Base-by-base conservation (phyloP, 1,140 invertebrate genomes). In the Sitophilus oryzae region DNA sequence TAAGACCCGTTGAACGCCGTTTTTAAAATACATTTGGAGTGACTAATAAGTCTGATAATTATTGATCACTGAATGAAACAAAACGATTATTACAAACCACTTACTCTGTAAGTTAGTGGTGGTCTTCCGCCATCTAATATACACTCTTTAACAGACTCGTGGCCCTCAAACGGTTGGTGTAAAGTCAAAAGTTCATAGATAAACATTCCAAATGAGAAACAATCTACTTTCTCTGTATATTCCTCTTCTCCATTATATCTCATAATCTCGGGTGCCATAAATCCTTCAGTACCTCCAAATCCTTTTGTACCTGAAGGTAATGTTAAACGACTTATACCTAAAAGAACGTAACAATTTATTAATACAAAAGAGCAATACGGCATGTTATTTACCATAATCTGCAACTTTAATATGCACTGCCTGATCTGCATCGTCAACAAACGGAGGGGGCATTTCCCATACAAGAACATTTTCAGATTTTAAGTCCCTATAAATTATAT, bases 131-230 rank as follows among this genome's bases (percentile, higher is more conserved):
- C 96, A 72, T 98, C 94, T 21, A 98, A 74, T 21, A 98, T 91
- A 61, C 91, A 91, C 64, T 98, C 93, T 69, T 96, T 97, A 2
- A 98, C 91, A 11, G 92, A 90, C 67, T 96, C 94, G 63, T 96
- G 89, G 59, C 93, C 82, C 65, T 96, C 92, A 66, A 97, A 97
- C 0, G 96, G 96, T 67, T 93, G 89, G 43, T 93, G 85, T 21
- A 98, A 77, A 3, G 92, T 95, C 11, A 98, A 74, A 37, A 98
- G 77, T 73, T 99, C 96, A 73, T 98, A 99, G 55, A 99, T 79
- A 63, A 98, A 91, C 94, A 99, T 98, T n/a, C 93, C 95, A 76
- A 97, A 98, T 0, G 95, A 98, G 70, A 98, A 99, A 61, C 93
- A 95, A 69, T 99, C 96, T 11, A 98, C 93, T 78, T 98, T 98